Conservation (phyloP, 1,140 invertebrate genomes). For the Drosophila bocqueti region DNA sequence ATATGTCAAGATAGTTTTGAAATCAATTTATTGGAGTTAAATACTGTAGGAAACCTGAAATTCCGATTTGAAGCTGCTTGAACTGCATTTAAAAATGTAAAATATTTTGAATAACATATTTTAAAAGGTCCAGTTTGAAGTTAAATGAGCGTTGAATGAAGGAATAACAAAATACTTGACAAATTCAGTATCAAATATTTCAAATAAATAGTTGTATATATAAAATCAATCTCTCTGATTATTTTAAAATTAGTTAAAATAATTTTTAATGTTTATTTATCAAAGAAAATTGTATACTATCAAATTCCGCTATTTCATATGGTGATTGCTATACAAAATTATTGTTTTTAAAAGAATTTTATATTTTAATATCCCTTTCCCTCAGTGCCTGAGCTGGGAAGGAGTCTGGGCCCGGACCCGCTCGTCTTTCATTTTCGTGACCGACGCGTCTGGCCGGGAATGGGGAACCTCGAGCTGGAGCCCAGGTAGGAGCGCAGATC, state of each 20-base stretch:
- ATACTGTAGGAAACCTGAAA: not conserved
- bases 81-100: not conserved
- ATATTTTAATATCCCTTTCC: not conserved
- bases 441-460: conserved; percentile 36
- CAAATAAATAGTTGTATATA: too few species aligned
- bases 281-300: too few species aligned
- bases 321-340: not conserved
- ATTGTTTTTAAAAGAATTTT: not conserved
- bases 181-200: too few species aligned
- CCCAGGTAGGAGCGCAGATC: conserved; percentile 57
- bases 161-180: too few species aligned
- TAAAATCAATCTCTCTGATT: not conserved
- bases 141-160: not conserved
- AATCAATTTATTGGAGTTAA: not conserved
- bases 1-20: not conserved
- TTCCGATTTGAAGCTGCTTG: not conserved
- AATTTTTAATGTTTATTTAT: not conserved
- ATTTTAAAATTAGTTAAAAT: not conserved
- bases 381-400: conserved; percentile 1
- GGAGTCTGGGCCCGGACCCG: conserved; percentile 37
- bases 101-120: not conserved
- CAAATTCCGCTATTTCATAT: not conserved
- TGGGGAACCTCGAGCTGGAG: conserved; percentile 17
- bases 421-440: conserved; percentile 79
- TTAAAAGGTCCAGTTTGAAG: too few species aligned